Evolutionary conservation across 2,113 vertebrate genomes (phyloP), one percentile per base, ranked within the genome.

Genomic region (Tricholaema leucomelas): DNA sequence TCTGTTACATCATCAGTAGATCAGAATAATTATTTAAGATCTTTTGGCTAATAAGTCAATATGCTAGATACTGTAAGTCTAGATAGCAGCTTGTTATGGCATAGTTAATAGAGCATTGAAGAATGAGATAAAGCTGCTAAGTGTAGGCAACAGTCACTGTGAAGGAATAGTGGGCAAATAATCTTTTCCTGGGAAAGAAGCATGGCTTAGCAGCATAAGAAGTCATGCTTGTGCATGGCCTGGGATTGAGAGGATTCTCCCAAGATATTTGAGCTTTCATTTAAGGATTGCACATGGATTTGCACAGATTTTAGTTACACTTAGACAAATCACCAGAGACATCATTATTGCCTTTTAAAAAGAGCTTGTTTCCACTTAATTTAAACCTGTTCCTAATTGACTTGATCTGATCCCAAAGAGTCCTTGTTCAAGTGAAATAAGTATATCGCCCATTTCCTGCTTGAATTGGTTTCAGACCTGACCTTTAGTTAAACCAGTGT

Each of bases 21-120:
- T 87, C 75, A 72, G 58, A 81, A 86, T 87, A 93, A 91, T 85
- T 72, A 90, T 85, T 78, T 82, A 52, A 72, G 60, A 73, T 83
- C 64, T 77, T 23, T 75, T 71, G 75, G 56, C 42, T 93, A 89
- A 71, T 56, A 82, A 84, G 33, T 81, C 87, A 42, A 59, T 85
- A 55, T 30, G 38, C 42, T 75, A 86, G 55, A 52, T 88, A 19
- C 33, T 42, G 20, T 73, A 78, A 64, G 31, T 73, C 55, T 65
- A 80, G 58, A 46, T 30, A 44, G 74, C 33, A 84, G 44, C 80
- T 52, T 88, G 30, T 3, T 74, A 24, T 44, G 69, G 6, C 60
- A n/a, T 42, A 63, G 28, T 58, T 86, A 73, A 46, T 85, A 61
- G 28, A 67, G 58, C 44, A 35, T 61, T 75, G 42, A 54, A 69